phyloP scores from a whole-genome alignment of 1,140 invertebrate species.

The Drosophila pseudoananassae region DNA sequence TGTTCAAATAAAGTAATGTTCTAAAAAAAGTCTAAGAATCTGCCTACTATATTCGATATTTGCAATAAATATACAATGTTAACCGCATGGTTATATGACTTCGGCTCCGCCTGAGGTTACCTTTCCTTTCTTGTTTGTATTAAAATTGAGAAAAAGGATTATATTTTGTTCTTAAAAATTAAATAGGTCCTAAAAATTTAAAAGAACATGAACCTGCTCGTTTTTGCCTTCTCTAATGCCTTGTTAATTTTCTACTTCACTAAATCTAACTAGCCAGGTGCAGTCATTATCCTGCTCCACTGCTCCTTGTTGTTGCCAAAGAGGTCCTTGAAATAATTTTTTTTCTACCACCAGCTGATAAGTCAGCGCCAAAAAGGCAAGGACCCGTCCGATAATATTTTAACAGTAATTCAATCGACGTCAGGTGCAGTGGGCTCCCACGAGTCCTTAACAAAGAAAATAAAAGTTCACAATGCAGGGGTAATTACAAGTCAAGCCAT shows the following conservation, averaged over 20 bases:
- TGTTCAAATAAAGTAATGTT: too few relatives aligned
- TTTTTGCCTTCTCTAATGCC: neutral
- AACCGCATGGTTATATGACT: too few relatives aligned
- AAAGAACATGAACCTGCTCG: neutral
- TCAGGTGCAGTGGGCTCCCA: constrained; percentile 31
- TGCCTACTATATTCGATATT: too few relatives aligned
- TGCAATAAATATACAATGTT: too few relatives aligned
- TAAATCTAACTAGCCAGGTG: constrained; percentile 25
- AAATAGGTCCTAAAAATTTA: neutral
- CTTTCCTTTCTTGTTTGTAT: neutral
- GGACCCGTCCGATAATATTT: constrained; percentile 63
- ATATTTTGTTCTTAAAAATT: neutral
- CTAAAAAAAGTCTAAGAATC: too few relatives aligned
- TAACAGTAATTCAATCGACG: constrained; percentile 71
- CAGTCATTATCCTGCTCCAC: constrained; percentile 8
- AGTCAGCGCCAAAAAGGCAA: constrained; percentile 36
- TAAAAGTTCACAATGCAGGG: constrained; percentile 72
- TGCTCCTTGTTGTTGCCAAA: neutral
- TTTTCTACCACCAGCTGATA: constrained; percentile 7
- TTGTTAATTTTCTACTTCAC: constrained; percentile 32
- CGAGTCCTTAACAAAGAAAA: constrained; percentile 30
- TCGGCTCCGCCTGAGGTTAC: too few relatives aligned
- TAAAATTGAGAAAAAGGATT: neutral
- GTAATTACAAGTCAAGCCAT: constrained; percentile 70
- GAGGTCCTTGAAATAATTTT: constrained; percentile 1